Conservation (phyloP, 2,888 invertebrate genomes). For the Lysandra coridon region DNA sequence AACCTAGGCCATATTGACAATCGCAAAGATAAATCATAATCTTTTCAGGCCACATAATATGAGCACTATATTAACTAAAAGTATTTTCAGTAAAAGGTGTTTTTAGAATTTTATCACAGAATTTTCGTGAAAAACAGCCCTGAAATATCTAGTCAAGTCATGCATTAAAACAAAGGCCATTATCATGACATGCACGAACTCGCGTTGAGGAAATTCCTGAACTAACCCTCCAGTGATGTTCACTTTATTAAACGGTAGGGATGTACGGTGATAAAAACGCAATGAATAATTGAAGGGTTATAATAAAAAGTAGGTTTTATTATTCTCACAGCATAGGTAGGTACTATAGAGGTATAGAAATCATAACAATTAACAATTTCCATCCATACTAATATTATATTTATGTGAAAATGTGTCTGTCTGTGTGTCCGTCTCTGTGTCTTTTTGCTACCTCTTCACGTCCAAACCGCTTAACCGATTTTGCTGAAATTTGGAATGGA, state of each 20-base stretch:
- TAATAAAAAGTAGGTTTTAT: too few relatives aligned
- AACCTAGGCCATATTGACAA: too few relatives aligned
- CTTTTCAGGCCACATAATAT: too few relatives aligned
- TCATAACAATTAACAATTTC: too few relatives aligned
- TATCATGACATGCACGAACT: not conserved
- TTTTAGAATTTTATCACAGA: not conserved
- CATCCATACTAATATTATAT: not conserved
- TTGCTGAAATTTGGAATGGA: too few relatives aligned
- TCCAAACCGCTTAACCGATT: too few relatives aligned
- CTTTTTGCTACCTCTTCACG: too few relatives aligned
- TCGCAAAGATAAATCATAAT: too few relatives aligned
- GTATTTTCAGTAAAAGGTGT: not conserved
- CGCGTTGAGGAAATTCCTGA: not conserved
- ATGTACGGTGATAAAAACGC: not conserved
- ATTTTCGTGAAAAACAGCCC: not conserved
- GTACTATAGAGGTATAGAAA: too few relatives aligned
- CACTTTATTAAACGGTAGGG: not conserved
- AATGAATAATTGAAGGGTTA: not conserved
- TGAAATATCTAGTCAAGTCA: not conserved
- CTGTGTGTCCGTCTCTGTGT: too few relatives aligned
- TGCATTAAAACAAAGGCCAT: slow-evolving; percentile 3
- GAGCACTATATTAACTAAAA: too few relatives aligned
- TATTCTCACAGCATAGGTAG: too few relatives aligned
- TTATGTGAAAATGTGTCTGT: not conserved
- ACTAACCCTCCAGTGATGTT: slow-evolving; percentile 5